phyloP scores from a whole-genome alignment of 1,140 invertebrate genomes.

The Coenobita brevimanus region DNA sequence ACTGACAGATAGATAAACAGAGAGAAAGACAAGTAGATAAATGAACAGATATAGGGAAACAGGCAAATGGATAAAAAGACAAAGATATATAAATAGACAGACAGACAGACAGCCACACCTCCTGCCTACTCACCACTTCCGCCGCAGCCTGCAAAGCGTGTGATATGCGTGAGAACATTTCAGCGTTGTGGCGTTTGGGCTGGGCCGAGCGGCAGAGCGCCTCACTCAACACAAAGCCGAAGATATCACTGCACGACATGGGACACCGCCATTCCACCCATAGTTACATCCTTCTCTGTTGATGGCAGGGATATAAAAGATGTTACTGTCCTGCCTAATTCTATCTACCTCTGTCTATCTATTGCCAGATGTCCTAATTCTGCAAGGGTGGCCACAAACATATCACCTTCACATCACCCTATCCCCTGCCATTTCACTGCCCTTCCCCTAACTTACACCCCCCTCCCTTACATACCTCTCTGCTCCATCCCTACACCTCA shows the following conservation, averaged over 20 bases:
- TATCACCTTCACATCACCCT: too few species aligned
- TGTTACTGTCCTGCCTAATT: too few species aligned
- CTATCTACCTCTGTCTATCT: too few species aligned
- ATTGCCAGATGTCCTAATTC: too few species aligned
- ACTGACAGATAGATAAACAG: too few species aligned
- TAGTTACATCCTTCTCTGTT: background rate
- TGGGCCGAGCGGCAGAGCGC: slow-evolving; percentile 39
- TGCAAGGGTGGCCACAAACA: too few species aligned
- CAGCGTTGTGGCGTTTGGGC: slow-evolving; percentile 28
- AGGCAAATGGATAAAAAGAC: background rate
- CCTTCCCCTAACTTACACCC: too few species aligned
- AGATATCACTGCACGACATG: slow-evolving; percentile 56
- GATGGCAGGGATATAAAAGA: background rate
- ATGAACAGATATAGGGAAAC: background rate
- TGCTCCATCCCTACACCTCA: too few species aligned
- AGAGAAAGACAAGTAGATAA: too few species aligned
- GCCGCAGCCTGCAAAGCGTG: slow-evolving; percentile 67
- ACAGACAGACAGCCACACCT: background rate
- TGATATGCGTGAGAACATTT: slow-evolving; percentile 62
- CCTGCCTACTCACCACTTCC: slow-evolving; percentile 61
- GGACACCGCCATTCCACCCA: background rate
- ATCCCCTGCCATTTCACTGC: too few species aligned
- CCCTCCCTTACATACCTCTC: too few species aligned
- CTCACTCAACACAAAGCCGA: slow-evolving; percentile 56
- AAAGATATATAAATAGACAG: too few species aligned